Conservation (phyloP, 2,113 vertebrate species). For the Tychaedon coryphoeus region DNA sequence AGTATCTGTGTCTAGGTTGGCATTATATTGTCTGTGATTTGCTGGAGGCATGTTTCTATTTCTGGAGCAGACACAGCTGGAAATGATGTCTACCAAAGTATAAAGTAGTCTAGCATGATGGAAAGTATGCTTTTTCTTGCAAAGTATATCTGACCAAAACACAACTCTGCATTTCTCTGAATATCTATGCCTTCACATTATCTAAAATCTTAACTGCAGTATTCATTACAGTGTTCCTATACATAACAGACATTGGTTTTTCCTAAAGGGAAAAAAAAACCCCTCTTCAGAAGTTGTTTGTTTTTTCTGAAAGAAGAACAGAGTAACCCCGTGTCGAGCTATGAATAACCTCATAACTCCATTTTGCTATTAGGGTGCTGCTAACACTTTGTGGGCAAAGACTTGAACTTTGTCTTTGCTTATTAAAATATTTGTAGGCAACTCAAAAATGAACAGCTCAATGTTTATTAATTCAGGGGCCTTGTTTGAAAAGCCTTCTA, state of each 20-base stretch:
- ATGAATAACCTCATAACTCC: not conserved
- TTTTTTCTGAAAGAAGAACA: not conserved
- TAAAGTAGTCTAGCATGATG: not conserved
- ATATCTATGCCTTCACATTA: not conserved
- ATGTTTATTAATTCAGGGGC: conserved; percentile 40
- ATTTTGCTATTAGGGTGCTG: not conserved
- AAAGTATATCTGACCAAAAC: not conserved
- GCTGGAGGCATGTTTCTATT: not conserved
- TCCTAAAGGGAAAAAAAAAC: not conserved
- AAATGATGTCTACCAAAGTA: not conserved
- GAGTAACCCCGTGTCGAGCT: not conserved
- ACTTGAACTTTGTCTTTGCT: conserved; percentile 47
- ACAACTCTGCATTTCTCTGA: not conserved
- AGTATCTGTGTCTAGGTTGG: not conserved
- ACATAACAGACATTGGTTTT: not conserved
- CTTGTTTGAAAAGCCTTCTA: not conserved
- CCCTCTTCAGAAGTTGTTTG: not conserved
- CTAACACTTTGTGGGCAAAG: conserved; percentile 14
- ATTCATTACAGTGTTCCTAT: not conserved
- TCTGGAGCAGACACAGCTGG: not conserved
- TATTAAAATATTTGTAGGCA: conserved; percentile 60
- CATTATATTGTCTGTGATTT: not conserved
- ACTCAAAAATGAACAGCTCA: not conserved
- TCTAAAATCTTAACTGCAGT: not conserved
- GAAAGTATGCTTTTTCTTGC: not conserved